A percentile compares a stretch with the other conserved stretches of the same genome.
Conservation (phyloP, 2,888 invertebrate genomes). For the Zaprionus lineosus region DNA sequence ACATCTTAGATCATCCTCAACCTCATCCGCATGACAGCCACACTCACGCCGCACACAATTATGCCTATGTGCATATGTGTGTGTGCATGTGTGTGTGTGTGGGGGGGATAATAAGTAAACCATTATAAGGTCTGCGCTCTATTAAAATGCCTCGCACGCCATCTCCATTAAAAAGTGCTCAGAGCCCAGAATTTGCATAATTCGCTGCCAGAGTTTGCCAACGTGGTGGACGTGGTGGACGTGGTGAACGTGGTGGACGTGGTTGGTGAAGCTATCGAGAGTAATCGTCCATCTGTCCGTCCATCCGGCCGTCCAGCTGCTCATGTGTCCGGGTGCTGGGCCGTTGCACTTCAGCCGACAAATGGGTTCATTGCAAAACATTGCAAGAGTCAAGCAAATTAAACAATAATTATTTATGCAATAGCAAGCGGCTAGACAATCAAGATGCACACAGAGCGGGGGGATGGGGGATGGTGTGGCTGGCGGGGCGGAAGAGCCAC, state of each 20-base stretch:
- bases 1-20: too few species aligned
- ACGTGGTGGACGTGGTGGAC: too few species aligned
- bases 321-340: background rate
- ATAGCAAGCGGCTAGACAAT: conserved; percentile 47
- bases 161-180: conserved; percentile 54
- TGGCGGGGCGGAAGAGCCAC: conserved; percentile 33
- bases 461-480: too few species aligned
- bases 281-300: too few species aligned
- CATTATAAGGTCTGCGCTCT: conserved; percentile 29
- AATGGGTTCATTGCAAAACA: conserved; percentile 56
- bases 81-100: conserved; percentile 1
- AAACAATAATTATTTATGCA: conserved; percentile 72
- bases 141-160: conserved; percentile 46
- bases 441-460: conserved; percentile 28
- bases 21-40: too few species aligned
- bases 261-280: too few species aligned
- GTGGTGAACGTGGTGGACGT: too few species aligned
- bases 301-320: too few species aligned
- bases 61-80: conserved; percentile 1
- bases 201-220: conserved; percentile 7
- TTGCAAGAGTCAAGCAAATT: conserved; percentile 54
- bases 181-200: conserved; percentile 47
- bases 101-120: too few species aligned
- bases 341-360: conserved; percentile 33
- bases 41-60: conserved; percentile 15